Evolutionary conservation across 2,888 invertebrate species (phyloP).

Genomic region (Ctena decussata): DNA sequence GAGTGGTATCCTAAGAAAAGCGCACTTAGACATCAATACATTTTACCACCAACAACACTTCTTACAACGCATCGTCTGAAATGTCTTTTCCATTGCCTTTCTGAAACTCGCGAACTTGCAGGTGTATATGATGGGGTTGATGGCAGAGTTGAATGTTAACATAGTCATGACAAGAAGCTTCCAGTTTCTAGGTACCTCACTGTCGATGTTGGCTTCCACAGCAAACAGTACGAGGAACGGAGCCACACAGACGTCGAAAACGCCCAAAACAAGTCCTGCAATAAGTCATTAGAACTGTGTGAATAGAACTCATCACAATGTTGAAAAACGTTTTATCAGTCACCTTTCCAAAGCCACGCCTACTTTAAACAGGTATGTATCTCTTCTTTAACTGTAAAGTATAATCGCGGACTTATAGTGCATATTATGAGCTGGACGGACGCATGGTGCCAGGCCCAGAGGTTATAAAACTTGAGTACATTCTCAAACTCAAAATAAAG

Average conservation of each 20-base stretch:
- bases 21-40: too few relatives aligned
- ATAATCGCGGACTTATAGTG: too few relatives aligned
- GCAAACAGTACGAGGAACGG: neutral
- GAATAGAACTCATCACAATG: neutral
- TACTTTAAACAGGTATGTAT: too few relatives aligned
- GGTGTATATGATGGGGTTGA: neutral
- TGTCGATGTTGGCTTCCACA: neutral
- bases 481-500: too few relatives aligned
- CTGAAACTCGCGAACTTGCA: neutral
- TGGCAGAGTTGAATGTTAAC: neutral
- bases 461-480: too few relatives aligned
- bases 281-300: neutral
- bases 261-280: neutral
- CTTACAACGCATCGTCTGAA: neutral
- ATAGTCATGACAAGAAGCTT: neutral
- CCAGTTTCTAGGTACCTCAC: neutral
- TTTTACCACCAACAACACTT: too few relatives aligned
- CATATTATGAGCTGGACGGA: too few relatives aligned
- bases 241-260: neutral
- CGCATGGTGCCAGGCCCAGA: too few relatives aligned
- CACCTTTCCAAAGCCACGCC: too few relatives aligned
- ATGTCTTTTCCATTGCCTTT: neutral
- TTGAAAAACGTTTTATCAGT: too few relatives aligned
- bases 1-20: too few relatives aligned
- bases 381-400: too few relatives aligned